phyloP scores from a whole-genome alignment of 2,888 invertebrate species.

The Mamestra brassicae region DNA sequence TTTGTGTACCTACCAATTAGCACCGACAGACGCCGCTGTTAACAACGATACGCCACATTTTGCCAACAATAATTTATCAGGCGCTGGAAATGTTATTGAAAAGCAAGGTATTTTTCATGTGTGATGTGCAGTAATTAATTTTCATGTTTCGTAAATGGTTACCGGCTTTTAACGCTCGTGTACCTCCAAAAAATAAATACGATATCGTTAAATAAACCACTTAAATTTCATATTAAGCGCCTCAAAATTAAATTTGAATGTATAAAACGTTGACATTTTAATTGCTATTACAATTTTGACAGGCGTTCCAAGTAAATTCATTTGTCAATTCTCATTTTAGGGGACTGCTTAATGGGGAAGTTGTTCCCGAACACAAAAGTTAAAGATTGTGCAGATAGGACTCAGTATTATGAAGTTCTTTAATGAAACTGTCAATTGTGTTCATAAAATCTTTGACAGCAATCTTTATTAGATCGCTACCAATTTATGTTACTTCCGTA shows the following conservation, averaged over 20 bases:
- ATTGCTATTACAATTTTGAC: conserved; percentile 40
- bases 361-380: conserved; percentile 22
- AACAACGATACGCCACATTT: conserved; percentile 36
- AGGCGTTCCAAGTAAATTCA: conserved; percentile 37
- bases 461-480: conserved; percentile 27
- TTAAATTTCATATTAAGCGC: conserved; percentile 21
- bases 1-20: conserved; percentile 52
- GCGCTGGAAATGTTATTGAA: conserved; percentile 43
- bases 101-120: conserved; percentile 20
- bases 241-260: conserved; percentile 11
- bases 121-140: conserved; percentile 22
- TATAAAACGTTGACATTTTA: conserved; percentile 20
- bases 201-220: conserved; percentile 5
- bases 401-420: conserved; percentile 34
- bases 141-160: conserved; percentile 15
- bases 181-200: background rate
- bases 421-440: conserved; percentile 36
- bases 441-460: conserved; percentile 3
- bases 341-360: conserved; percentile 11
- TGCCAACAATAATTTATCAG: conserved; percentile 50
- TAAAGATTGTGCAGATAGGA: conserved; percentile 37
- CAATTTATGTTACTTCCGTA: background rate
- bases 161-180: conserved; percentile 4
- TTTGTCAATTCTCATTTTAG: conserved; percentile 25
- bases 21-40: conserved; percentile 7